These are phyloP conservation scores for Eristalis intricaria DNA, from an alignment of 2,888 invertebrate species.

Conservation along the genomic window DNA sequence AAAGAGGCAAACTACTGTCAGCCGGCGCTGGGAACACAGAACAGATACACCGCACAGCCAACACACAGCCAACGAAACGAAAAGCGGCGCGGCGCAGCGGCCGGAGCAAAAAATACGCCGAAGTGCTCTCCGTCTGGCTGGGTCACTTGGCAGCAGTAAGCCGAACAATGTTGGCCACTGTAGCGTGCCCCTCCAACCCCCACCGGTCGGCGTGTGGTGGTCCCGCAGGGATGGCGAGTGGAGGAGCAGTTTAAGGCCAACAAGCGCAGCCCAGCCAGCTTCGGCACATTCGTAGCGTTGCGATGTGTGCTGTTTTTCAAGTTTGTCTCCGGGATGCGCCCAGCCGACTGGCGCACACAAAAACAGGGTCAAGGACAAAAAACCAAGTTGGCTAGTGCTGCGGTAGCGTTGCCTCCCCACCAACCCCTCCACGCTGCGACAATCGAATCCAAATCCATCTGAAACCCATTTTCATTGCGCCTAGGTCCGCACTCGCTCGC, in stretches of 20 bases:
- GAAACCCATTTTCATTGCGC: not conserved
- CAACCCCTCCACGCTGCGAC: not conserved
- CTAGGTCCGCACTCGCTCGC: slow-evolving; percentile 27
- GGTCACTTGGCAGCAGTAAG: slow-evolving; percentile 47
- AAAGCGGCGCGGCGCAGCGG: not conserved
- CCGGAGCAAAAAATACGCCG: slow-evolving; percentile 26
- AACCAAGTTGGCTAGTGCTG: not conserved
- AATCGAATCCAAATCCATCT: not conserved
- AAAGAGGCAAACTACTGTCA: slow-evolving; percentile 30
- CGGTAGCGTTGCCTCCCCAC: no score
- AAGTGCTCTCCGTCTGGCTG: slow-evolving; percentile 40
- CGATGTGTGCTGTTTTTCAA: slow-evolving; percentile 24
- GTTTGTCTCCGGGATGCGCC: not conserved
- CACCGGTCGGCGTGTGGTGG: not conserved
- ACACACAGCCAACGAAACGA: not conserved
- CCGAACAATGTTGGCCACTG: slow-evolving; percentile 37
- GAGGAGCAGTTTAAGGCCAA: slow-evolving; percentile 17
- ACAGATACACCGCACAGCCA: not conserved
- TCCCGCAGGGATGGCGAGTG: slow-evolving; percentile 14
- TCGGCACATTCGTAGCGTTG: slow-evolving; percentile 44
- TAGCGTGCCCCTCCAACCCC: not conserved
- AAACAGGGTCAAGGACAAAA: slow-evolving; percentile 45
- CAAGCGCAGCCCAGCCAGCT: slow-evolving; percentile 8
- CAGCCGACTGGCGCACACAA: not conserved
- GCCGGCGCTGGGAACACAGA: slow-evolving; percentile 5